Evolutionary conservation across 30 jellyfish, hydroid and myxozoan species (phyloP), one percentile per base, ranked within the genome.

Genomic region (Catostylus mosaicus): DNA sequence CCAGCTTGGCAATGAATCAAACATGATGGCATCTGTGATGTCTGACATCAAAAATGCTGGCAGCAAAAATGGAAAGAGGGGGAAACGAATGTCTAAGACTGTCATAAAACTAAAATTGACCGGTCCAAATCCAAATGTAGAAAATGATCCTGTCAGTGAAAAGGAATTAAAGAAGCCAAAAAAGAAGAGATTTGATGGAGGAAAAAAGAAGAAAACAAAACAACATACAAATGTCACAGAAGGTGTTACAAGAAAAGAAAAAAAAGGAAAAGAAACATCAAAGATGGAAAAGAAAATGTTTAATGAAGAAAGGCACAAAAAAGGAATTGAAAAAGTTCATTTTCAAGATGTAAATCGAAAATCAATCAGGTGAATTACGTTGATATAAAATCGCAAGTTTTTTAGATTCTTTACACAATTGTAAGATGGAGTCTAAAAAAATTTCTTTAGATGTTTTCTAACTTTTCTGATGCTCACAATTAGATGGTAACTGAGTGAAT

Each of bases 61-160:
- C 0, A 30, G 51, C 74, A 65, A 50, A 27, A 33, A 48, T 3
- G 31, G 31, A 7, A 75, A 52, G 30, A 29, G 9, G 20, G 80
- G 72, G 26, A 62, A 23, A 37, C 57, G 30, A 6, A 52, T 10
- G 38, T 67, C 91, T 20, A 81, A 54, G 38, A 83, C 94, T 23
- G 94, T 83, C 54, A 72, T 83, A 27, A 83, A 83, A 45, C 47
- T 83, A 57, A 83, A 83, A 48, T 51, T 83, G 66, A 83, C 82
- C 3, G 83, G 83, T 1, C 71, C 59, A 1, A 30, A 30, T 27
- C 73, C 65, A 31, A 31, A 48, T 46, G 56, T 19, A 14, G 74
- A 45, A 62, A 22, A 59, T 22, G 36, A 23, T n/a, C 8, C 19
- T 22, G 19, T 37, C 31, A 7, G 18, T 23, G 40, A 77, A 30